Conservation (phyloP, 2,888 invertebrate genomes). For the Catocala sponsa region DNA sequence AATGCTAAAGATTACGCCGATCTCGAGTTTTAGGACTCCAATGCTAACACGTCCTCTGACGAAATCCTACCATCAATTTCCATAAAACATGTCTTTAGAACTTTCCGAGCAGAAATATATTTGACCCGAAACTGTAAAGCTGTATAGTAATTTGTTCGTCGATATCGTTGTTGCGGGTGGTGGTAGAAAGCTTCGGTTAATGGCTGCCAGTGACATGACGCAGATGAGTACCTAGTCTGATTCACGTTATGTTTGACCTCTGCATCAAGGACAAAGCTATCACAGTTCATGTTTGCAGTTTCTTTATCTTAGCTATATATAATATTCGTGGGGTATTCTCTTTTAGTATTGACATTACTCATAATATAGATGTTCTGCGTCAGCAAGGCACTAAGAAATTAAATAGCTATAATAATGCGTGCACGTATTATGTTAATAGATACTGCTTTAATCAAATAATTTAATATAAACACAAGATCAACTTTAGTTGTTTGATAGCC, state of each 20-base stretch:
- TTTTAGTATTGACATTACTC: too few relatives aligned
- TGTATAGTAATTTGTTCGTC: constrained; percentile 22
- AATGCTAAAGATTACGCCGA: constrained; percentile 46
- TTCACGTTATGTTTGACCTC: constrained; percentile 18
- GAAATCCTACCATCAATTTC: constrained; percentile 22
- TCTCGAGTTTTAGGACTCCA: constrained; percentile 32
- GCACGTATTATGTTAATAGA: too few relatives aligned
- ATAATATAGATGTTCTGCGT: too few relatives aligned
- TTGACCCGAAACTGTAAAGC: constrained; percentile 11
- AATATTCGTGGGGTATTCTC: too few relatives aligned
- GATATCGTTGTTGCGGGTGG: constrained; percentile 14
- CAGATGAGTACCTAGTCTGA: constrained; percentile 30
- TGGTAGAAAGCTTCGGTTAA: constrained; percentile 12
- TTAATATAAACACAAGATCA: too few relatives aligned
- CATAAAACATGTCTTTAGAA: constrained; percentile 14
- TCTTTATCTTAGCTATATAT: neutral
- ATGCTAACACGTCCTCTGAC: constrained; percentile 6
- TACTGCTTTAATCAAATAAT: too few relatives aligned
- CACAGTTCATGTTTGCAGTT: neutral
- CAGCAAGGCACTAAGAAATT: too few relatives aligned
- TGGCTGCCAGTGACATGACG: constrained; percentile 24
- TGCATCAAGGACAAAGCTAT: constrained; percentile 21
- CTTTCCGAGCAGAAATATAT: constrained; percentile 1
- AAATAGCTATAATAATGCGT: too few relatives aligned
- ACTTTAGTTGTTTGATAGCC: too few relatives aligned